phyloP scores from a whole-genome alignment of 2,113 vertebrate species.

The Nerophis ophidion region DNA sequence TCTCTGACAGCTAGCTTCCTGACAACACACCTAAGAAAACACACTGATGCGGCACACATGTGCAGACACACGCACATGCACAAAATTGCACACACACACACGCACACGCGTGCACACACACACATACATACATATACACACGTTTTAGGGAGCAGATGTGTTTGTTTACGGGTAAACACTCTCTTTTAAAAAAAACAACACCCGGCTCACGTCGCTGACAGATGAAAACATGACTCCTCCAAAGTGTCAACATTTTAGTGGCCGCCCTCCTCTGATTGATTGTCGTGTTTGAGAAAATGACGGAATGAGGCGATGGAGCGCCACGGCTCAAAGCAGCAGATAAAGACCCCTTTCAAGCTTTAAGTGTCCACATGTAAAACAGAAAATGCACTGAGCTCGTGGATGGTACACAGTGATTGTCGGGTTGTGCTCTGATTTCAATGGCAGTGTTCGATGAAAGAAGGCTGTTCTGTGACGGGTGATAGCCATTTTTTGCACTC shows the following conservation, averaged over 20 bases:
- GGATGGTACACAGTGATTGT: not conserved
- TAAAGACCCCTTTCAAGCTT: conserved; percentile 5
- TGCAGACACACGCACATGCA: conserved; percentile 20
- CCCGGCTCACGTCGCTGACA: conserved; percentile 27
- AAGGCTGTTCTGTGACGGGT: not conserved
- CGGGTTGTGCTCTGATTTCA: not conserved
- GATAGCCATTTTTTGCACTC: not conserved
- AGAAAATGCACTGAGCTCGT: not conserved
- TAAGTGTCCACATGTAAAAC: not conserved
- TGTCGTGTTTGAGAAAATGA: conserved; percentile 17
- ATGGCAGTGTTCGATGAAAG: not conserved
- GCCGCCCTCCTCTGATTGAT: conserved; percentile 35
- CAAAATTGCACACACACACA: conserved; percentile 17
- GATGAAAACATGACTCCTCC: conserved; percentile 35
- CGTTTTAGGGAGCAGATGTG: conserved; percentile 15
- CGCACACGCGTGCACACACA: not conserved
- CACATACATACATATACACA: not conserved
- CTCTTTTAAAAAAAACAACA: conserved; percentile 29
- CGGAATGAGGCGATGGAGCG: conserved; percentile 3
- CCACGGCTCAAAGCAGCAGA: not conserved
- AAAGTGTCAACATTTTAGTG: conserved; percentile 34
- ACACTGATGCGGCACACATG: conserved; percentile 31
- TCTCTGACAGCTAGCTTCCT: conserved; percentile 62
- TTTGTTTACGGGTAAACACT: conserved; percentile 40
- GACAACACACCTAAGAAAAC: conserved; percentile 68